Base-by-base conservation (phyloP, 30 jellyfish, hydroid and myxozoan genomes). In the Phacellophora camtschatica region DNA sequence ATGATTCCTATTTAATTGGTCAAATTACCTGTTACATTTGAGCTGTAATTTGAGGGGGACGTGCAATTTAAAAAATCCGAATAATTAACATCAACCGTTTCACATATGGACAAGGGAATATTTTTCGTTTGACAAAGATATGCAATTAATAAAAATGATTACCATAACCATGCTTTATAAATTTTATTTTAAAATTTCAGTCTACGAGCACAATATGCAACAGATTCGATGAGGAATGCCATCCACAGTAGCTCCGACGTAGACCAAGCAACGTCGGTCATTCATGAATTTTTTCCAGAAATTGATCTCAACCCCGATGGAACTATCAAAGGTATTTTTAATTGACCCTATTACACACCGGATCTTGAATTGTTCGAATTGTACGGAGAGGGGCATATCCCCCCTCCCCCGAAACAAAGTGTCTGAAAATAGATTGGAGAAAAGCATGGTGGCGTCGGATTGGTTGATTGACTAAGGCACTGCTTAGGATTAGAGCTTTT, bases 171-270 rank as follows among this genome's bases (percentile, higher is more conserved):
- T n/a, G n/a, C n/a, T n/a, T n/a, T n/a, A n/a, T n/a, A n/a, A n/a
- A n/a, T n/a, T n/a, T n/a, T n/a, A n/a, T n/a, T n/a, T n/a, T n/a
- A n/a, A n/a, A n/a, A n/a, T n/a, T n/a, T n/a, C 66, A 90, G 98
- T 36, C 71, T 90, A 46, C 94, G 98, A 11, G 98, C 98, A 35
- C 71, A 59, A 83, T 83, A 41, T 77, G 98, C 95, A 0, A 84
- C 77, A 71, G 98, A 90, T 49, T 57, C 74, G 45, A 75, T 91
- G 88, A 76, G 53, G 49, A 91, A 91, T 81, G 98, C 96, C 2
- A 43, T 91, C 23, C 98, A 91, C 55, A 90, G 98, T 31, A 84
- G 96, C 48, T 91, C 98, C 15, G 85, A 73, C 41, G 68, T 22
- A 37, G 72, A 74, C 2, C 71, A 73, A 28, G 98, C 98, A 18